Evolutionary conservation across 2,797 vertebrate species (phyloP), one percentile per base, ranked within the genome.

Genomic region (Astyanax mexicanus): DNA sequence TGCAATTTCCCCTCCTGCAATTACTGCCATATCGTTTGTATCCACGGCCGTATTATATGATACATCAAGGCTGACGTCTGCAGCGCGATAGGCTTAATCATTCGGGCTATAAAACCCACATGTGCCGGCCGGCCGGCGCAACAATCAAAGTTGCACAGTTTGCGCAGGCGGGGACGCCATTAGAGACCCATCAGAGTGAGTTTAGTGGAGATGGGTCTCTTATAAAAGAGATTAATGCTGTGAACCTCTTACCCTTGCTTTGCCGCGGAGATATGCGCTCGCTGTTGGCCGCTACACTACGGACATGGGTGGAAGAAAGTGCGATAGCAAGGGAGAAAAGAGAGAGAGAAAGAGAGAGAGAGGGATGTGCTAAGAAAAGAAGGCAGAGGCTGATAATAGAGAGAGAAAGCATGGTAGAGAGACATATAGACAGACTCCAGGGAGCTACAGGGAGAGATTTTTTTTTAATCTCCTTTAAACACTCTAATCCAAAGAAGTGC

Each of bases 11-110:
- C 29, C 65, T 47, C 23, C 74, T 64, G 69, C 74, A 80, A 81
- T 74, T 77, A 83, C 54, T 13, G 67, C 75, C 66, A 42, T 58
- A 73, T 61, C 68, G 21, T 80, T 81, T 58, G 42, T 72, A 76
- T 61, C 61, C 32, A n/a, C 5, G 35, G 11, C 17, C 10, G 17
- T 52, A 75, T 55, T 45, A 75, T 37, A 35, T 62, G 47, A 65
- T 47, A 66, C 67, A 61, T 78, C 49, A 32, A 19, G 4, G 5
- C 23, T 42, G 51, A 37, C 11, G 17, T 70, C 51, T 17, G 19
- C 23, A 42, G 38, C n/a, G 55, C 44, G 64, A 75, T 65, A 60
- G 29, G 19, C 54, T 80, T 75, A 68, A 80, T 75, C 70, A 78
- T 58, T 65, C 49, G 44, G 62, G 19, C 75, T 19, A 52, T 78